Evolutionary conservation across 2,888 invertebrate species (phyloP), one percentile per base, ranked within the genome.

Genomic region (Chloromyia formosa): DNA sequence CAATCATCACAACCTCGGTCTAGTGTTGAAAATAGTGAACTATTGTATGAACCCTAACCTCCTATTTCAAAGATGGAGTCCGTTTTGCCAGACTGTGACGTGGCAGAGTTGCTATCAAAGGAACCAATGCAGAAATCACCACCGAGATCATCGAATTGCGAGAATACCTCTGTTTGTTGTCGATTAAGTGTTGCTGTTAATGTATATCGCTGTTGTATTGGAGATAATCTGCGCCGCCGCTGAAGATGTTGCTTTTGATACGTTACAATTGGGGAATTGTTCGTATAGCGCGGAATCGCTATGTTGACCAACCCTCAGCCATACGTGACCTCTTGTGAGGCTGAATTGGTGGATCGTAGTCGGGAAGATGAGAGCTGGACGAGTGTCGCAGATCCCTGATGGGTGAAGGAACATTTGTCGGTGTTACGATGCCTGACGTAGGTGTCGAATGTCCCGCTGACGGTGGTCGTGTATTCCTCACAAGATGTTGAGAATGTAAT

Each of bases 271-370:
- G 10, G 23, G 27, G 42, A 40, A 58, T 74, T 40, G 56, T 73
- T 68, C 27, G 27, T 35, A 35, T 35, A 35, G 27, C 27, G 27
- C 20, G 66, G 18, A 80, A 76, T 78, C 79, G 84, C 93, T 94
- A 94, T 91, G 94, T 93, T 86, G 93, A 91, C 96, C 97, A 97
- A 77, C 93, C 93, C 84, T 96, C 96, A 74, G 90, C 89, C 84
- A 96, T 91, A 86, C 96, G 91, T 82, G 94, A 92, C 84, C 96
- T 90, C 87, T 97, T 97, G 86, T 93, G 83, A 16, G 80, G 79
- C 78, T 82, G 83, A 80, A 83, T 85, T 64, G 85, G 84, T 61
- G 84, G 87, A 83, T 92, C 92, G 80, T 92, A 92, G 79, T 92
- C 90, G 78, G 86, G 86, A 78, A 87, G 79, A 78, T 83, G 83